Conservation (phyloP, 1,140 invertebrate genomes). For the Drosophila pseudoananassae region DNA sequence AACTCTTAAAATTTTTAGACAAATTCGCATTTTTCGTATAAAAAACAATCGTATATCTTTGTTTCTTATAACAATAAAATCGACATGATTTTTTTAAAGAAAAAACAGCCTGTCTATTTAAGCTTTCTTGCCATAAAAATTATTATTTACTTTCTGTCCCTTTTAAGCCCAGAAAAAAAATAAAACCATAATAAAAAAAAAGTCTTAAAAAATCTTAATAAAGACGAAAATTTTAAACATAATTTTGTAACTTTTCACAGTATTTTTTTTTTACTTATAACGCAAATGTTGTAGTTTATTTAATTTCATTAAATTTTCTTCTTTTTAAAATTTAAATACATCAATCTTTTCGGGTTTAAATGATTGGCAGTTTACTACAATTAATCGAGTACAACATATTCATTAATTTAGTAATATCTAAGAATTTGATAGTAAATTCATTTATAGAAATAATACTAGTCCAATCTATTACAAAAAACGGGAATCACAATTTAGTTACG, state of each 20-base stretch:
- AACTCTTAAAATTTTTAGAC: neutral
- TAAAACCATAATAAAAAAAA: too few relatives aligned
- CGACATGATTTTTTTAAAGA: too few relatives aligned
- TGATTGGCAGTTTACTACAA: constrained; percentile 41
- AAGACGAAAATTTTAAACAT: too few relatives aligned
- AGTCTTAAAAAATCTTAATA: too few relatives aligned
- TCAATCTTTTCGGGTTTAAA: constrained; percentile 20
- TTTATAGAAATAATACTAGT: constrained; percentile 19
- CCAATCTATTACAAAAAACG: constrained; percentile 35
- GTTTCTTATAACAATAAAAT: too few relatives aligned
- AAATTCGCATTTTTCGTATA: neutral
- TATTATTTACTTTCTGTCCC: too few relatives aligned
- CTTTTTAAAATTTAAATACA: constrained; percentile 19
- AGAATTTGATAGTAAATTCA: constrained; percentile 18
- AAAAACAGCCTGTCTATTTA: too few relatives aligned
- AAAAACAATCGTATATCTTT: too few relatives aligned
- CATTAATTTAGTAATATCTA: constrained; percentile 16
- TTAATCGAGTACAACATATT: constrained; percentile 37
- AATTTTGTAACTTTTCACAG: neutral
- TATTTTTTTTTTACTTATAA: constrained; percentile 3
- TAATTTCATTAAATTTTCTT: constrained; percentile 9
- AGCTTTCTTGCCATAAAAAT: too few relatives aligned
- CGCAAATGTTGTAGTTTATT: constrained; percentile 19
- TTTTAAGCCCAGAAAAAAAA: too few relatives aligned
- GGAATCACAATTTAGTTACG: constrained; percentile 53